These are phyloP conservation scores for Conopomorpha cramerella DNA, from an alignment of 1,140 invertebrate species.

Conservation along the genomic window DNA sequence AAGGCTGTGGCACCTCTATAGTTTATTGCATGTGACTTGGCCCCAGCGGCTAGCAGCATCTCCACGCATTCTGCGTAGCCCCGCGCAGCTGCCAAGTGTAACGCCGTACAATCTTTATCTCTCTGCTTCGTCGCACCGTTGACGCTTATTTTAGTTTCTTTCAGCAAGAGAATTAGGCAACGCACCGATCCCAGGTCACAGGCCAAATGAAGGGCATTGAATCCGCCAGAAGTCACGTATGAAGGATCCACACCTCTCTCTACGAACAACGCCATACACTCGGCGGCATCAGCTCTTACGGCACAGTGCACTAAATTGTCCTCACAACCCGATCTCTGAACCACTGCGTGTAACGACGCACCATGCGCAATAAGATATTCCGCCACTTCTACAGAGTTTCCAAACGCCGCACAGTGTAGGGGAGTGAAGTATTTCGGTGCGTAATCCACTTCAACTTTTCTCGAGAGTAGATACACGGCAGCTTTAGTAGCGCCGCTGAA, in stretches of 20 bases:
- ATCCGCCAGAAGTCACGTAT: constrained; percentile 57
- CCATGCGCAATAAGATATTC: constrained; percentile 57
- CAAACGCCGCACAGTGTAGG: constrained; percentile 64
- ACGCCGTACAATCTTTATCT: constrained; percentile 65
- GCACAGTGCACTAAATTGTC: constrained; percentile 65
- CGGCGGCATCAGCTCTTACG: constrained; percentile 56
- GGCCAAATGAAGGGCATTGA: constrained; percentile 65
- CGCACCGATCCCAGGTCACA: constrained; percentile 62
- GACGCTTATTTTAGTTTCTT: constrained; percentile 48
- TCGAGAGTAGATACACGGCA: constrained; percentile 57
- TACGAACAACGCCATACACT: constrained; percentile 63
- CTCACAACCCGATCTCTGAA: constrained; percentile 44
- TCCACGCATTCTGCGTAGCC: constrained; percentile 64
- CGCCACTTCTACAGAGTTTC: constrained; percentile 56
- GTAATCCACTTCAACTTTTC: constrained; percentile 59
- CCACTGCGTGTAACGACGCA: constrained; percentile 47
- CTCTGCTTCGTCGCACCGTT: constrained; percentile 44
- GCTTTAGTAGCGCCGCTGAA: constrained; percentile 62
- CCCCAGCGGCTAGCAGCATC: constrained; percentile 64
- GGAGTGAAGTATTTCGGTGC: constrained; percentile 60
- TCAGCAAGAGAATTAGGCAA: constrained; percentile 58
- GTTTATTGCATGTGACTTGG: constrained; percentile 62
- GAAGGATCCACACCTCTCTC: constrained; percentile 57
- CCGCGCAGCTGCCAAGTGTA: constrained; percentile 71
- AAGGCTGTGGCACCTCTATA: constrained; percentile 63